Evolutionary conservation across 2,113 vertebrate species (phyloP), one percentile per base, ranked within the genome.

Genomic region (Leiothrix lutea): DNA sequence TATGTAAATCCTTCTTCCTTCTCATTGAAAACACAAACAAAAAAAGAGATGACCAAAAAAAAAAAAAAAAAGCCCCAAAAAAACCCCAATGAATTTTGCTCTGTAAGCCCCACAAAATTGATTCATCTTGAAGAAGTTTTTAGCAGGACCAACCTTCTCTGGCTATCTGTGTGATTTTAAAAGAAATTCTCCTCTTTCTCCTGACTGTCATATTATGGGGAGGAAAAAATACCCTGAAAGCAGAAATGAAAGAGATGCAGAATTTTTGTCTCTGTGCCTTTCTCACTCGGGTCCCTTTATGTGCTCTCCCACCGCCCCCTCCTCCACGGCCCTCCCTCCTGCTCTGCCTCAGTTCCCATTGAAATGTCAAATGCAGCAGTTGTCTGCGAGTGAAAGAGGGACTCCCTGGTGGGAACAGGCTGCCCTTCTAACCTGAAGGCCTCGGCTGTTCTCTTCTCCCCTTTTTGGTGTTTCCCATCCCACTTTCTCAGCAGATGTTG

Each of bases 321-420:
- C 89, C 87, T 81, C 83, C 86, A 11, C 54, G 6, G 9, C 86
- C 71, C 93, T 94, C 91, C 89, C 70, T 90, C 85, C 67, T 26
- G 85, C 91, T 80, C 83, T 95, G 95, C 97, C 90, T 91, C 47
- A 64, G 82, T 91, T 98, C 92, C 94, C 98, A 98, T 98, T 98
- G 98, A 98, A 97, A 98, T 98, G 97, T 98, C 98, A 98, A 98
- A 97, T 96, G 94, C 97, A 90, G 95, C 97, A 83, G 95, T 98
- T 98, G 97, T 98, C 97, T 98, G 98, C 90, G 97, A 98, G 96
- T 98, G 97, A 98, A 98, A 98, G 95, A 97, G 97, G 95, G 97
- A 96, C 98, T 98, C 98, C 98, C 98, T 40, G 98, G 98, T 99
- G 99, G 98, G 99, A 99, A 99, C 97, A 62, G 96, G 57, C 97